These are phyloP conservation scores for Melinaea marsaeus DNA, from an alignment of 2,888 invertebrate species.

Conservation along the genomic window DNA sequence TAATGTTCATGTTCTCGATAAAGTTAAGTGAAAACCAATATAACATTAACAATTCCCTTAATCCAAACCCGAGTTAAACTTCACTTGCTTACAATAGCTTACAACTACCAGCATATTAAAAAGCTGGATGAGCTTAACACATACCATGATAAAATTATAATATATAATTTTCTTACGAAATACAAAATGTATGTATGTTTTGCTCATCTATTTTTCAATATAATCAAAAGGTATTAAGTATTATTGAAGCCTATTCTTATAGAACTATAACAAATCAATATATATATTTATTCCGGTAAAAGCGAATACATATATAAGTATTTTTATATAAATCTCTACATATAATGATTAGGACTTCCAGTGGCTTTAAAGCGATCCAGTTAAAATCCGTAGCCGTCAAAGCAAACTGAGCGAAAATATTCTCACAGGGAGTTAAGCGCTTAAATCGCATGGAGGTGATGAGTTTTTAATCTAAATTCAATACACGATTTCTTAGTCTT, in stretches of 20 bases:
- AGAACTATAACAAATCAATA: no score
- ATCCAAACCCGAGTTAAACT: conserved; percentile 41
- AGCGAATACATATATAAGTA: neutral
- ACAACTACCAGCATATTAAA: conserved; percentile 11
- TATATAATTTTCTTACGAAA: no score
- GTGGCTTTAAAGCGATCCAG: conserved; percentile 16
- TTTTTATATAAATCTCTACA: neutral
- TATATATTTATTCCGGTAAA: no score
- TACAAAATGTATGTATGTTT: no score
- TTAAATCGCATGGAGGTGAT: conserved; percentile 31
- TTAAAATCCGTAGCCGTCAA: conserved; percentile 38
- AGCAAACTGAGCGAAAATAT: conserved; percentile 51
- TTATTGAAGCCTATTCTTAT: no score
- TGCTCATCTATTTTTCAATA: no score
- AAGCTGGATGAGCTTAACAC: conserved; percentile 13
- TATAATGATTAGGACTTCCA: conserved; percentile 19
- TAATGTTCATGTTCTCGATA: conserved; percentile 12
- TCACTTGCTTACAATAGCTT: conserved; percentile 45
- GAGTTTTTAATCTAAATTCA: conserved; percentile 33
- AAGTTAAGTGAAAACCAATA: conserved; percentile 41
- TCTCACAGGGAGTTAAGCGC: conserved; percentile 35
- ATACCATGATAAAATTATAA: no score
- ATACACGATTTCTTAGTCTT: conserved; percentile 30
- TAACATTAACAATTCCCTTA: conserved; percentile 46
- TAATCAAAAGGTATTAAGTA: no score